Base-by-base conservation (phyloP, 2,888 invertebrate species). In the Melinaea menophilus region DNA sequence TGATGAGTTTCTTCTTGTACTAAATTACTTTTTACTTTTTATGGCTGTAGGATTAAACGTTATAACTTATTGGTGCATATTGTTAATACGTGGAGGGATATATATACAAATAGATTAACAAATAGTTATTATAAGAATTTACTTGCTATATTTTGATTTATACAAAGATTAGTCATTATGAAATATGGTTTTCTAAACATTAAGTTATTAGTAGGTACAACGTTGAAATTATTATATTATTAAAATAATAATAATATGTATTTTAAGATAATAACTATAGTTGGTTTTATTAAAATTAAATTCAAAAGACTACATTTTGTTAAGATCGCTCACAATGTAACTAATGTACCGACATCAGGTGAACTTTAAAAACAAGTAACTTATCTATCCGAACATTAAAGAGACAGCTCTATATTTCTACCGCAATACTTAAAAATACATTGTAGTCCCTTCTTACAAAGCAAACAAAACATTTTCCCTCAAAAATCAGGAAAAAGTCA, bases 11-110 rank as follows among this genome's bases (percentile, higher is more conserved):
- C 78, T 76, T 78, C 77, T 77, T 79, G 76, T 73, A 79, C 76
- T 84, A 82, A 87, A 89, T 87, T 87, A 86, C 85, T 87, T 87
- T 83, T 84, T 81, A 81, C 82, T 82, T 85, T 87, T 88, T 88
- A 88, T 84, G 83, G 74, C 82, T 73, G 64, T 69, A 76, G 80
- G 81, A 85, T 84, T 81, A 84, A 76, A 75, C 77, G 47, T 61
- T 11, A 31, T 22, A 7, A 31, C 9, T 31, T 51, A 51, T 46
- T n/a, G 51, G 3, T 41, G 11, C 9, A 41, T 41, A 41, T 41
- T 9, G 3, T 76, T 80, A 77, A 67, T 71, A 65, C 72, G 64
- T 69, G 71, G 71, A 55, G 31, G 67, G 60, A 66, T 61, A 41
- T 41, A 9, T 41, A 9, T 41, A 9, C 9, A 9, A 9, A 41